Evolutionary conservation across 2,888 invertebrate genomes (phyloP).

Genomic region (Clanis bilineata): DNA sequence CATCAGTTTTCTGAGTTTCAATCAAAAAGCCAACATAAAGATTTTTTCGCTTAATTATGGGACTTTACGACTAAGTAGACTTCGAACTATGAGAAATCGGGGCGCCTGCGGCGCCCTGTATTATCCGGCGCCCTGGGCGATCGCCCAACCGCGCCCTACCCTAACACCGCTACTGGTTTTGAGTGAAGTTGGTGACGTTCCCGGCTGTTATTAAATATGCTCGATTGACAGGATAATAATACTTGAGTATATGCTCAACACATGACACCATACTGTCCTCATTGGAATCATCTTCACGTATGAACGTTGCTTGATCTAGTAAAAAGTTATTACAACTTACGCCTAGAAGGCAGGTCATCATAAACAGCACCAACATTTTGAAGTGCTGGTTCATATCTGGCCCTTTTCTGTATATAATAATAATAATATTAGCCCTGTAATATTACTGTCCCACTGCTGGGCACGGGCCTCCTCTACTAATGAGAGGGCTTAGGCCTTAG

Average conservation of each 20-base stretch:
- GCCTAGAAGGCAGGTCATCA: constrained; percentile 2
- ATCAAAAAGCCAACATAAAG: no score
- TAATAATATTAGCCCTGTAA: no score
- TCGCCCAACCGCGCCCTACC: no score
- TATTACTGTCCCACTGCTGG: no score
- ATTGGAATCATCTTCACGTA: not conserved
- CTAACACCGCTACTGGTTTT: constrained; percentile 38
- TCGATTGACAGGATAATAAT: constrained; percentile 34
- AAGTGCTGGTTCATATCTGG: not conserved
- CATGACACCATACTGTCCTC: constrained; percentile 22
- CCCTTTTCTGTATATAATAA: not conserved
- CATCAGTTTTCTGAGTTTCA: no score
- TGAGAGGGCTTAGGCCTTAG: no score
- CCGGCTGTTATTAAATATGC: constrained; percentile 41
- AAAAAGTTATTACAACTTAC: not conserved
- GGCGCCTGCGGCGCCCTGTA: no score
- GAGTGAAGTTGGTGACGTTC: constrained; percentile 29
- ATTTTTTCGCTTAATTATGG: no score
- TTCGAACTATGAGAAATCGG: no score
- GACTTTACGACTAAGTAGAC: no score
- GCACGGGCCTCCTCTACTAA: no score
- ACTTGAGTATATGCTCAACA: constrained; percentile 23
- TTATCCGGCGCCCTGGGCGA: no score
- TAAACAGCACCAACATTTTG: constrained; percentile 29
- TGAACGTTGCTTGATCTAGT: not conserved